Base-by-base conservation (phyloP, 2,888 invertebrate species). In the Cephus runcator region DNA sequence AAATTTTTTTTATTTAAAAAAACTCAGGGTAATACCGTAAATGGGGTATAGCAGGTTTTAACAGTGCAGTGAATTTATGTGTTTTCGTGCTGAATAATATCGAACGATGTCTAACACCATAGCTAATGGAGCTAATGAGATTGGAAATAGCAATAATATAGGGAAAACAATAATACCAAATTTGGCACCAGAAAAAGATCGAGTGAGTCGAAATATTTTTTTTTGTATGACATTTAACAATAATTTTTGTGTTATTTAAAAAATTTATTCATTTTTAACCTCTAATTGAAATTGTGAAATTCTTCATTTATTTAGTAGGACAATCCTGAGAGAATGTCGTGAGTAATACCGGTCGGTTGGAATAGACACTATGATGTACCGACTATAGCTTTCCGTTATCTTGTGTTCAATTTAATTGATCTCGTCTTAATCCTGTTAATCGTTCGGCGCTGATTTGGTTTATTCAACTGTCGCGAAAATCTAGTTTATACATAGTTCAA, bases 111-210 rank as follows among this genome's bases (percentile, higher is more conserved):
- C 82, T 75, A 80, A 83, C 76, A 73, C 77, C 31, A 78, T 83
- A 75, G 79, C 79, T 34, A 83, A 83, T 78, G 79, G 74, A 73
- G 71, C 77, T n/a, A n/a, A 81, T 73, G 81, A 80, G 69, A 77
- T 75, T 71, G 73, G 11, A 74, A 83, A 83, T 75, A 81, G 81
- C 76, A 83, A 82, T 77, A 81, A 82, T 76, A 76, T 80, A 75
- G 75, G 80, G 69, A 81, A 81, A 81, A 73, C 76, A 78, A 78
- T 80, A 30, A 69, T 76, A 56, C 78, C 78, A 12, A 75, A 78
- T 56, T 73, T 78, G 76, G 36, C 75, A 73, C 75, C 77, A 77
- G 74, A 77, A 79, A 81, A 84, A 77, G 82, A 84, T 75, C 79
- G 79, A 73, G 85, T 85, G 69, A 84, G 85, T 83, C 40, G 34